phyloP scores from a whole-genome alignment of 2,888 invertebrate genomes.

The Digitonthophagus gazella region DNA sequence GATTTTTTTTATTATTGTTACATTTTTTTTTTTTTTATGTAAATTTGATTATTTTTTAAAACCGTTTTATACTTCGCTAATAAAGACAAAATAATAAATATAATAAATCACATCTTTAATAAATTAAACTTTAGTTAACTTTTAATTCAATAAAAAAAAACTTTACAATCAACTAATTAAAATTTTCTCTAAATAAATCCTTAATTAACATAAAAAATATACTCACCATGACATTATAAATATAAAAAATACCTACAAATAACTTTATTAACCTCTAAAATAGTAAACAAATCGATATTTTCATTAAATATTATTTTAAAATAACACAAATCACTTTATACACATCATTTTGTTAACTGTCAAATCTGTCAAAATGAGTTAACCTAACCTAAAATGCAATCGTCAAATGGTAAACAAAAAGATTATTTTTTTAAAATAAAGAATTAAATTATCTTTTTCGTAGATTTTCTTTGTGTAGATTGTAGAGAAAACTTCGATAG shows the following conservation, averaged over 20 bases:
- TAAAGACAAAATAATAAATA: background rate
- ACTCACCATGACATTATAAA: too few relatives aligned
- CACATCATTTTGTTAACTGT: background rate
- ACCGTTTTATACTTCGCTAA: background rate
- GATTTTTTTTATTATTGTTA: background rate
- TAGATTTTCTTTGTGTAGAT: conserved; percentile 42
- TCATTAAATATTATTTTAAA: too few relatives aligned
- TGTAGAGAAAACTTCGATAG: conserved; percentile 41
- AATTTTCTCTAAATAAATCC: background rate
- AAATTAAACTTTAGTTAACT: background rate
- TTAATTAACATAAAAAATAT: background rate
- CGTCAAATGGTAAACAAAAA: conserved; percentile 25
- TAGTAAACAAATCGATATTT: too few relatives aligned
- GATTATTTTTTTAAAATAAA: conserved; percentile 9
- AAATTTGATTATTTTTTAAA: too few relatives aligned
- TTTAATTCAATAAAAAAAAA: background rate
- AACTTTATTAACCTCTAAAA: too few relatives aligned
- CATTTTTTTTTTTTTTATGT: background rate
- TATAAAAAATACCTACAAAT: too few relatives aligned
- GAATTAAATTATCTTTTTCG: conserved; percentile 28
- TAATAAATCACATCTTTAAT: background rate
- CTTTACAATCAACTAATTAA: background rate
- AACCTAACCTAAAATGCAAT: conserved; percentile 28
- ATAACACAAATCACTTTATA: background rate
- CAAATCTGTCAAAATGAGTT: conserved; percentile 4